A percentile compares a stretch with the other conserved stretches of the same genome.
Conservation (phyloP, 2,113 vertebrate species). For the Tamias sibiricus region DNA sequence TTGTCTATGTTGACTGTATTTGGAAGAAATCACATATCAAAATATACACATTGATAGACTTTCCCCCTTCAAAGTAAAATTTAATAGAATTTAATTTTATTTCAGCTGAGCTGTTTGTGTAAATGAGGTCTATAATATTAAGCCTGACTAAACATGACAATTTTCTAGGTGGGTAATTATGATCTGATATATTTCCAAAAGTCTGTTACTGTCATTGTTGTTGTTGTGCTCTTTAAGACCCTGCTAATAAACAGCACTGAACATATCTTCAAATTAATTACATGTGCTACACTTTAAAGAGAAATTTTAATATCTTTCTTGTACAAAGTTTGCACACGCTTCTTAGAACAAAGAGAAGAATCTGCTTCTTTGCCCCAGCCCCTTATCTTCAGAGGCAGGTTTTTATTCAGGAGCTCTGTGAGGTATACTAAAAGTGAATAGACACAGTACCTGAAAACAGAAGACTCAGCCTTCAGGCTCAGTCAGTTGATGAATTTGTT, state of each 20-base stretch:
- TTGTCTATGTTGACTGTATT: neutral
- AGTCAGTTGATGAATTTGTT: neutral
- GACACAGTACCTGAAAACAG: neutral
- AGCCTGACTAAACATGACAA: constrained; percentile 71
- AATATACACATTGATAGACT: neutral
- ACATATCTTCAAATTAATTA: neutral
- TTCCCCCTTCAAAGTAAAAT: constrained; percentile 40
- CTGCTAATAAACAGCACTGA: constrained; percentile 41
- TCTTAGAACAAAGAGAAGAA: neutral
- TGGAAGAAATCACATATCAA: neutral
- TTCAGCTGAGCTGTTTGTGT: neutral
- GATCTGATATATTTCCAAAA: constrained; percentile 63
- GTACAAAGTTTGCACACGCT: neutral
- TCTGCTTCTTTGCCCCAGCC: neutral
- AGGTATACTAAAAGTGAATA: neutral
- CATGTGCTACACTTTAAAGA: neutral
- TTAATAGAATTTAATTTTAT: constrained; percentile 42
- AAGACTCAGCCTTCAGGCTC: neutral
- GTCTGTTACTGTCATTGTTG: neutral
- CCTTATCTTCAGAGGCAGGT: neutral
- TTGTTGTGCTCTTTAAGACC: constrained; percentile 18
- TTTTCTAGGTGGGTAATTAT: constrained; percentile 80
- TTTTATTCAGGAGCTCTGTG: neutral
- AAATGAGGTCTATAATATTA: constrained; percentile 76
- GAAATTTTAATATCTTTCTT: neutral